Evolutionary conservation across 2,113 vertebrate genomes (phyloP).

Genomic region (Erythrocercus mccallii): DNA sequence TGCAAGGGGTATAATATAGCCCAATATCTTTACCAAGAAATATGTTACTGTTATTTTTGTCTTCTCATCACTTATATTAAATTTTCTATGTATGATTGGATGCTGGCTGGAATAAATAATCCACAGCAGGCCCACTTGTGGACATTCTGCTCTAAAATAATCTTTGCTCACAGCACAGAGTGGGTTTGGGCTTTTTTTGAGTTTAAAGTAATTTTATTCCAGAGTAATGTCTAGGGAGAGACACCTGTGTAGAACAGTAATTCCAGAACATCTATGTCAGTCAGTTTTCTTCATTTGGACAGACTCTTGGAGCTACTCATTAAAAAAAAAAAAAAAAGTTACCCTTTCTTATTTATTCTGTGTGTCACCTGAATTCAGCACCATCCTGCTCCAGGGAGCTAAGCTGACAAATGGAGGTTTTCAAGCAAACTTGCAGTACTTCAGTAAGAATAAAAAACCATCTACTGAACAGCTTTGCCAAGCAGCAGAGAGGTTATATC

Average conservation of each 20-base stretch:
- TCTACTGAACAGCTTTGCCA: slow-evolving; percentile 20
- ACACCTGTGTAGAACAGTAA: neutral
- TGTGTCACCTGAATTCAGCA: neutral
- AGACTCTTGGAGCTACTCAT: neutral
- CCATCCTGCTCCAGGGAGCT: neutral
- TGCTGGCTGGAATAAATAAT: neutral
- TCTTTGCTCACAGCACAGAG: neutral
- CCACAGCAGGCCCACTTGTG: neutral
- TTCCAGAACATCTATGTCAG: neutral
- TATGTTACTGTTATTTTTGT: neutral
- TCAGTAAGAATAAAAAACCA: neutral
- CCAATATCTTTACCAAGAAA: neutral
- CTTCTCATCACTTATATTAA: neutral
- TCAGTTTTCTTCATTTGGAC: neutral
- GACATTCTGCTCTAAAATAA: neutral
- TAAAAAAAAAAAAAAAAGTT: neutral
- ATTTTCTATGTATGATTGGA: neutral
- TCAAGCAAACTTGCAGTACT: neutral
- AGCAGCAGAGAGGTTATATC: neutral
- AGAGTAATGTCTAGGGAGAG: neutral
- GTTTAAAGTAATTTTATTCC: neutral
- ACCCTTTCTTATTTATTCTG: neutral
- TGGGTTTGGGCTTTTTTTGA: neutral
- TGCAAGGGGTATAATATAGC: neutral
- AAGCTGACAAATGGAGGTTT: slow-evolving; percentile 35